phyloP scores from a whole-genome alignment of 2,797 vertebrate genomes.

The Synanceia verrucosa region DNA sequence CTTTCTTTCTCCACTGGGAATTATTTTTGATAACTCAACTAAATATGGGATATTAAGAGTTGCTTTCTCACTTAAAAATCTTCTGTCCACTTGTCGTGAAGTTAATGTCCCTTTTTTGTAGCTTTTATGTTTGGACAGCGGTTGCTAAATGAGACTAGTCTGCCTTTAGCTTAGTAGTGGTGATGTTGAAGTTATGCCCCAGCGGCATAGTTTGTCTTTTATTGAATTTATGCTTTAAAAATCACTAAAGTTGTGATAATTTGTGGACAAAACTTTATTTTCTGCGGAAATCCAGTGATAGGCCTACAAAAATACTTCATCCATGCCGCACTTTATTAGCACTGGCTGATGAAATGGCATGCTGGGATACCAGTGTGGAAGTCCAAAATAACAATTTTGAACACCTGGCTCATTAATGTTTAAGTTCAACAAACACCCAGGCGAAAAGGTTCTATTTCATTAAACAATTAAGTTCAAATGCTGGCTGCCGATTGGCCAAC shows the following conservation, averaged over 20 bases:
- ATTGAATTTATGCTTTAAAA: neutral
- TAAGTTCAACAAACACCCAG: neutral
- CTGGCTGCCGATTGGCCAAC: slow-evolving; percentile 30
- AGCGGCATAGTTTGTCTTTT: no score
- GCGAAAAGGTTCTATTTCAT: slow-evolving; percentile 4
- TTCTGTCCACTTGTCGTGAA: neutral
- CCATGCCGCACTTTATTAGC: neutral
- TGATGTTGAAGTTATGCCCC: no score
- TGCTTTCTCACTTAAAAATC: neutral
- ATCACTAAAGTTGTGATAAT: neutral
- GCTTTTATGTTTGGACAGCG: no score
- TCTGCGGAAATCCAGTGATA: neutral
- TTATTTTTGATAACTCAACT: neutral
- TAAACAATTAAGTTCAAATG: slow-evolving; percentile 24
- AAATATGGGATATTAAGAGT: neutral
- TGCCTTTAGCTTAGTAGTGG: neutral
- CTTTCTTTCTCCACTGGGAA: neutral
- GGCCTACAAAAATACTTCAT: neutral
- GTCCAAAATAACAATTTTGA: neutral
- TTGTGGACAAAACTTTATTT: neutral
- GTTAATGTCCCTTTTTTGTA: no score
- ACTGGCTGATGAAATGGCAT: neutral
- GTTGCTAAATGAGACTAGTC: neutral
- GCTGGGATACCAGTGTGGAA: neutral
- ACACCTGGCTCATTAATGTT: neutral